Evolutionary conservation across 2,888 invertebrate genomes (phyloP), one percentile per base, ranked within the genome.

Genomic region (Argyra leucocephala): DNA sequence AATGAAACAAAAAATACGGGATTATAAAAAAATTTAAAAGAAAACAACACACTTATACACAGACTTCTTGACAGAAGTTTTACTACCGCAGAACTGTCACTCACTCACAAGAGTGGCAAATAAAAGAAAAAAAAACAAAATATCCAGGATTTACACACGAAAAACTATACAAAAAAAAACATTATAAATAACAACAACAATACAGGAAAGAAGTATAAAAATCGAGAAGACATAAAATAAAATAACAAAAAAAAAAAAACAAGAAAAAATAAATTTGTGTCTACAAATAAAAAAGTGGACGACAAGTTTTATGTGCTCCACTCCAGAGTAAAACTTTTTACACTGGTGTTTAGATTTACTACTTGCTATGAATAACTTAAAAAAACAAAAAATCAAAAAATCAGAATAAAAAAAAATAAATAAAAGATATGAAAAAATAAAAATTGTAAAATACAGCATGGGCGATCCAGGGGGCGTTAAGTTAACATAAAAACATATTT

Each of bases 311-410:
- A 48, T 48, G 48, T 48, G 48, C n/a, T 48, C 48, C 48, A 48
- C n/a, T 48, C 48, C 48, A 48, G 48, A 48, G 48, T 12, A 48
- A 18, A 48, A 48, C n/a, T 48, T 48, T 48, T 48, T 18, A 48
- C 48, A 48, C 48, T 48, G 48, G 48, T 48, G 48, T 48, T 48
- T 48, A 48, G 48, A 48, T 48, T 48, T 48, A 48, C 18, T 48
- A 48, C 48, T 31, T 31, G 65, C 58, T 65, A 67, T 58, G 21
- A 60, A 10, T 58, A 15, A 15, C 60, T 12, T 60, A 22, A 22
- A 7, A 18, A 3, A 26, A 26, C 21, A 1, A 18, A n/a, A 21
- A n/a, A 61, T 23, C 23, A 22, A 31, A 24, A 7, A 61, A 26
- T 15, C 4, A 26, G n/a, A 23, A 26, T 15, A 3, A 24, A 22